Conservation (phyloP, 35 echinoderm and acorn worm genomes). For the Ophioderma brevispina region DNA sequence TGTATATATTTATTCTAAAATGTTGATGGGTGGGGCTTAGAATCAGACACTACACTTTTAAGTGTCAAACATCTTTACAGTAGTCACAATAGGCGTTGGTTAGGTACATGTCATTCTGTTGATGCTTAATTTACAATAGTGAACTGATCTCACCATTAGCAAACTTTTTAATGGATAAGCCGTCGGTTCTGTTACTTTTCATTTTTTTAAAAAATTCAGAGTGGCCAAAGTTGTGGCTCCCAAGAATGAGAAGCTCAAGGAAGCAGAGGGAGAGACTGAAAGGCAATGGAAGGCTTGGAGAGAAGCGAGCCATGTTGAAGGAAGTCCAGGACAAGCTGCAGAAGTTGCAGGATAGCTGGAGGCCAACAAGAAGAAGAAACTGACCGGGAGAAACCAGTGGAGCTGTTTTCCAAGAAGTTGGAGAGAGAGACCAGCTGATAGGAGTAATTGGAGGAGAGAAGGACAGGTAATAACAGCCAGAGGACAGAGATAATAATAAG, state of each 20-base stretch:
- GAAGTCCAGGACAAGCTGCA: constrained; percentile 99
- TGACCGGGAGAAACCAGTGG: constrained; percentile 94
- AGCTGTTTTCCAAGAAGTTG: constrained; percentile 98
- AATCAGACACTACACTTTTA: too few relatives aligned
- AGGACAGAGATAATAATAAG: too few relatives aligned
- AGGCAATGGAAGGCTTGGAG: constrained; percentile 84
- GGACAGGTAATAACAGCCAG: constrained; percentile 64
- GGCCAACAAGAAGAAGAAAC: constrained; percentile 99
- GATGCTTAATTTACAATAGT: too few relatives aligned
- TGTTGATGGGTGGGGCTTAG: too few relatives aligned
- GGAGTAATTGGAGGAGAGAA: constrained; percentile 97
- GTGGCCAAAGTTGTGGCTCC: constrained; percentile 97
- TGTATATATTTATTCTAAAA: too few relatives aligned
- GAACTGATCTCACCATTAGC: too few relatives aligned
- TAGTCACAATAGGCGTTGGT: too few relatives aligned
- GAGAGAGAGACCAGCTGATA: constrained; percentile 96
- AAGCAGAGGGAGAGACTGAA: constrained; percentile 83
- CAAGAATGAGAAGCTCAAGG: constrained; percentile 79
- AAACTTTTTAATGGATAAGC: too few relatives aligned
- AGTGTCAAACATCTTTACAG: too few relatives aligned
- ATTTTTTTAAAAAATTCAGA: constrained; percentile 30
- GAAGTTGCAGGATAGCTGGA: constrained; percentile 92
- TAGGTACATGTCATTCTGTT: too few relatives aligned
- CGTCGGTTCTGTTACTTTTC: too few relatives aligned
- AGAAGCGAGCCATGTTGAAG: constrained; percentile 84